Evolutionary conservation across 2,888 invertebrate species (phyloP).

Genomic region (Drosophila algonquin): DNA sequence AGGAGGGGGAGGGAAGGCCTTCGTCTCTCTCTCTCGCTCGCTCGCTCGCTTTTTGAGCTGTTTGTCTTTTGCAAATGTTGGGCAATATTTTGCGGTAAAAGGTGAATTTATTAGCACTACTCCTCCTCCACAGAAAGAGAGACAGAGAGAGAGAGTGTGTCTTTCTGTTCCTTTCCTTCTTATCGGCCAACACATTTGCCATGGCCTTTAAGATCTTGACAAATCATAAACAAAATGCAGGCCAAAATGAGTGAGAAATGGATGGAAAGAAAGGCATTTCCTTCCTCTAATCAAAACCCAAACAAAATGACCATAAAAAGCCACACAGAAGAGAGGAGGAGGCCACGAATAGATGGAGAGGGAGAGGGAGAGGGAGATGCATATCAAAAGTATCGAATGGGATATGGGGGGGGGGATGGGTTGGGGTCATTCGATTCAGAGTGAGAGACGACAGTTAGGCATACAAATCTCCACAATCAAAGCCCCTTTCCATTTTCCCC

Average conservation of each 20-base stretch:
- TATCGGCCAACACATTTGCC: conserved; percentile 69
- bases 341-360: conserved; percentile 51
- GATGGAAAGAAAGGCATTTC: conserved; percentile 20
- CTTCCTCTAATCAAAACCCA: conserved; percentile 19
- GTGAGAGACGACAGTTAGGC: conserved; percentile 19
- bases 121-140: neutral
- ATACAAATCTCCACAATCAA: conserved; percentile 6
- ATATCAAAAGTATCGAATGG: conserved; percentile 51
- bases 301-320: conserved; percentile 50
- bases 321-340: conserved; percentile 35
- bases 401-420: conserved; percentile 2
- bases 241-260: conserved; percentile 50
- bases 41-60: conserved; percentile 37
- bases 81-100: conserved; percentile 78
- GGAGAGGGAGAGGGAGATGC: conserved; percentile 66
- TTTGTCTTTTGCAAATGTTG: conserved; percentile 76
- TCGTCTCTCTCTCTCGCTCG: neutral
- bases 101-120: conserved; percentile 73
- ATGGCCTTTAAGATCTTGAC: conserved; percentile 67
- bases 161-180: no score
- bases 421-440: neutral
- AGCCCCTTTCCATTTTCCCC: neutral
- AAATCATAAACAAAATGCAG: conserved; percentile 75
- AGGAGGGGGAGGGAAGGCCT: neutral
- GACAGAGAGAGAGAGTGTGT: neutral